These are phyloP conservation scores for Leucosticte australis DNA, from an alignment of 2,113 vertebrate species.

Conservation along the genomic window DNA sequence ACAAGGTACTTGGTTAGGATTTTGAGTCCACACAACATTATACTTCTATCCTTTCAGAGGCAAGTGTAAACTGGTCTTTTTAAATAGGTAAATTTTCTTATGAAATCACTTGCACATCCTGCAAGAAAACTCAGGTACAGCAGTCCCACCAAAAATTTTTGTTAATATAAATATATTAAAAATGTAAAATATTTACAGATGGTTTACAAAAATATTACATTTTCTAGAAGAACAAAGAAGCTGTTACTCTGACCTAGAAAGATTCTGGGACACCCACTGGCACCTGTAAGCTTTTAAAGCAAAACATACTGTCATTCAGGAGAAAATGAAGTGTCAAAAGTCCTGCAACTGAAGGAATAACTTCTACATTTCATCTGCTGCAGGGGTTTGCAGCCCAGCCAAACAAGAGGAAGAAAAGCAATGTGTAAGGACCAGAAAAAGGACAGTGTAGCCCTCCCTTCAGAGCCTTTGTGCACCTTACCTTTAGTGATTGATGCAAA, in stretches of 20 bases:
- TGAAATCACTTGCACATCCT: background rate
- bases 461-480: conserved; percentile 21
- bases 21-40: background rate
- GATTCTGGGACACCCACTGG: background rate
- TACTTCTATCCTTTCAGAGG: background rate
- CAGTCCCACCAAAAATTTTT: background rate
- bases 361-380: background rate
- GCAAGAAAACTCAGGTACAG: background rate
- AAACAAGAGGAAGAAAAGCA: background rate
- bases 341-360: background rate
- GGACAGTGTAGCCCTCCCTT: background rate
- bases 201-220: background rate
- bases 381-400: background rate
- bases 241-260: background rate
- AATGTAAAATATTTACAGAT: background rate
- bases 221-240: background rate
- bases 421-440: background rate
- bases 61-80: background rate
- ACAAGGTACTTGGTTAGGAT: background rate
- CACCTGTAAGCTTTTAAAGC: background rate
- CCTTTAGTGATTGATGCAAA: conserved; percentile 82
- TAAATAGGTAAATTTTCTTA: background rate
- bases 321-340: background rate
- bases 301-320: background rate
- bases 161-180: background rate